These are phyloP conservation scores for Eupithecia pulchellata DNA, from an alignment of 2,888 invertebrate species.

Conservation along the genomic window DNA sequence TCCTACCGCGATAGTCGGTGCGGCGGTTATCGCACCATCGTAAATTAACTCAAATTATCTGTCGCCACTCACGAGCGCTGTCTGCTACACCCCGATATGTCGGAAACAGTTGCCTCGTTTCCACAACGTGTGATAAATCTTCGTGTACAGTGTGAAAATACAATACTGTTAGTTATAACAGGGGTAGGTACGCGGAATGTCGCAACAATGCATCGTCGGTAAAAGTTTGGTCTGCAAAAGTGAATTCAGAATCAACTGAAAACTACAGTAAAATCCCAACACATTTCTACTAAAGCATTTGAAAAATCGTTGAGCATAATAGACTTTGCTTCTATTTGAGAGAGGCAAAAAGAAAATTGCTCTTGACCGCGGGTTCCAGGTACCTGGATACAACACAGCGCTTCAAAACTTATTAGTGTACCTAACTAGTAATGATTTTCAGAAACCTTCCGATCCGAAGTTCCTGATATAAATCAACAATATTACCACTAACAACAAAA, in stretches of 20 bases:
- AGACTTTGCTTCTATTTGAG: background rate
- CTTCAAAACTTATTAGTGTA: background rate
- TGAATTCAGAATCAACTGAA: background rate
- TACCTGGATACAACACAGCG: background rate
- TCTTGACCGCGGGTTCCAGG: background rate
- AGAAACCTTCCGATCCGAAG: background rate
- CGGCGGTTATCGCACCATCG: conserved; percentile 64
- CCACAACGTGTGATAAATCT: conserved; percentile 42
- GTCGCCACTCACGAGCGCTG: conserved; percentile 50
- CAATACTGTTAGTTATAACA: conserved; percentile 15
- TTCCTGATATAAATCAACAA: background rate
- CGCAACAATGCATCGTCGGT: conserved; percentile 1
- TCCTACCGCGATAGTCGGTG: conserved; percentile 48
- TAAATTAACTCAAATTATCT: conserved; percentile 76
- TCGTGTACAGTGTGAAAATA: conserved; percentile 18
- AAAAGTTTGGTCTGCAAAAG: conserved; percentile 1
- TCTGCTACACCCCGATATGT: conserved; percentile 41
- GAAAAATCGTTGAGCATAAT: background rate
- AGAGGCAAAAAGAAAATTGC: background rate
- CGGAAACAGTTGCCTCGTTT: conserved; percentile 42
- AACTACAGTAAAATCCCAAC: background rate
- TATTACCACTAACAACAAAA: background rate
- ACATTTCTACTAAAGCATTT: conserved; percentile 3
- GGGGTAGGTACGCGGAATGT: conserved; percentile 12
- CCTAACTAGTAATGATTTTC: background rate